Conservation (phyloP, 1,140 invertebrate genomes). For the Camponotus vicinus region DNA sequence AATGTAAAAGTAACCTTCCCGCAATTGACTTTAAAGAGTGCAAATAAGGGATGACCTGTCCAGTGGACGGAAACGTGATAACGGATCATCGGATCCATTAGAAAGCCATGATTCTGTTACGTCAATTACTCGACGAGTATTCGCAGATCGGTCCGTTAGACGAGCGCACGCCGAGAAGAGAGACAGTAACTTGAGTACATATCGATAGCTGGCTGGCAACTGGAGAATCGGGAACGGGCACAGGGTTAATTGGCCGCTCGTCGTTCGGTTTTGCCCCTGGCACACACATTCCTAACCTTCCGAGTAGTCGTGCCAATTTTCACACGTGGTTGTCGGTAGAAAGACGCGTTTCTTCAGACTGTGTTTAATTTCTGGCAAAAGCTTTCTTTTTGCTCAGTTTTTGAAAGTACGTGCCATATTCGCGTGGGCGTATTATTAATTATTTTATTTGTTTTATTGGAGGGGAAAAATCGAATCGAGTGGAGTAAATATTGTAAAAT, state of each 20-base stretch:
- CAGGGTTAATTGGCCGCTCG: slow-evolving; percentile 68
- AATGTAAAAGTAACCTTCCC: slow-evolving; percentile 45
- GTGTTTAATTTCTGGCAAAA: neutral
- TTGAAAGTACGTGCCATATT: neutral
- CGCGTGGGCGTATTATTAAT: neutral
- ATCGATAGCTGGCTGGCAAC: slow-evolving; percentile 37
- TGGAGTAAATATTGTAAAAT: neutral
- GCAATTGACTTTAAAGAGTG: slow-evolving; percentile 14
- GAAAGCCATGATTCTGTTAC: slow-evolving; percentile 60
- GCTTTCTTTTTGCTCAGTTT: neutral
- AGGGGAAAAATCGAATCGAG: neutral
- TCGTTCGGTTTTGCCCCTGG: slow-evolving; percentile 47
- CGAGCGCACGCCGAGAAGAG: slow-evolving; percentile 1
- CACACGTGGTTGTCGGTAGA: slow-evolving; percentile 65
- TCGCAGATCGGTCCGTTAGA: slow-evolving; percentile 30
- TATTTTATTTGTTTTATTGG: neutral
- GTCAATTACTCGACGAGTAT: slow-evolving; percentile 55
- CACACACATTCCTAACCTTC: slow-evolving; percentile 48
- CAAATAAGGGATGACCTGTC: slow-evolving; percentile 36
- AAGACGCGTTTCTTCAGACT: slow-evolving; percentile 23
- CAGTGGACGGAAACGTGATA: slow-evolving; percentile 30
- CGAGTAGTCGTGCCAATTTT: slow-evolving; percentile 61
- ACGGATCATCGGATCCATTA: slow-evolving; percentile 45
- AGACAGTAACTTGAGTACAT: slow-evolving; percentile 40
- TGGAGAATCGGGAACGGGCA: slow-evolving; percentile 45